Evolutionary conservation across 2,113 vertebrate species (phyloP).

Genomic region (Empidonax traillii): DNA sequence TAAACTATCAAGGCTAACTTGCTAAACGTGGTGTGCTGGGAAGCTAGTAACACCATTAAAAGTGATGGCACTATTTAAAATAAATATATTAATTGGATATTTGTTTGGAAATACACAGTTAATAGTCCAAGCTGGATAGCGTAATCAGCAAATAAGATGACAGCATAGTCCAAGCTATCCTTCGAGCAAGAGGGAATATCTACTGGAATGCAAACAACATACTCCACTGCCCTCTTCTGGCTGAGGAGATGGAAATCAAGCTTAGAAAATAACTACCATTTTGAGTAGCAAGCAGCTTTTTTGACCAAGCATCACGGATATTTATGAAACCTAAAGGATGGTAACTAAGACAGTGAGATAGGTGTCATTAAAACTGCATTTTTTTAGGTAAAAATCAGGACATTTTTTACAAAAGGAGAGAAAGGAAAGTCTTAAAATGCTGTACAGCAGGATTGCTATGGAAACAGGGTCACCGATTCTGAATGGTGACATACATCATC

Average conservation of each 20-base stretch:
- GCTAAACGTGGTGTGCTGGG: background rate
- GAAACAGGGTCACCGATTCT: background rate
- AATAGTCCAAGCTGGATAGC: background rate
- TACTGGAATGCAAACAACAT: fast-evolving
- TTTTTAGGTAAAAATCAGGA: background rate
- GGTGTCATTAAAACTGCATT: background rate
- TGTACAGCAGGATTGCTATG: background rate
- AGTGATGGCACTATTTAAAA: background rate
- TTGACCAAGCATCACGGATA: background rate
- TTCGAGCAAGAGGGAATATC: background rate
- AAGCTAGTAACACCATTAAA: background rate
- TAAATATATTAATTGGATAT: fast-evolving
- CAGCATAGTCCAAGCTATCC: background rate
- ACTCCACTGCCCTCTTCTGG: conserved; percentile 41
- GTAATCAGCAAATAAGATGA: background rate
- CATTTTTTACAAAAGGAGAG: background rate
- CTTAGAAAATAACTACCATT: background rate
- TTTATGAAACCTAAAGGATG: background rate
- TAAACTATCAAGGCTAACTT: background rate
- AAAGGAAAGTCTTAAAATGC: background rate
- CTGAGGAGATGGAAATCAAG: background rate
- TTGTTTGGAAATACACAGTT: background rate
- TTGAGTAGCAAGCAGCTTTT: background rate
- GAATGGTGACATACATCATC: background rate
- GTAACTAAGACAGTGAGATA: fast-evolving